phyloP scores from a whole-genome alignment of 2,888 invertebrate genomes.

The Rhingia rostrata region DNA sequence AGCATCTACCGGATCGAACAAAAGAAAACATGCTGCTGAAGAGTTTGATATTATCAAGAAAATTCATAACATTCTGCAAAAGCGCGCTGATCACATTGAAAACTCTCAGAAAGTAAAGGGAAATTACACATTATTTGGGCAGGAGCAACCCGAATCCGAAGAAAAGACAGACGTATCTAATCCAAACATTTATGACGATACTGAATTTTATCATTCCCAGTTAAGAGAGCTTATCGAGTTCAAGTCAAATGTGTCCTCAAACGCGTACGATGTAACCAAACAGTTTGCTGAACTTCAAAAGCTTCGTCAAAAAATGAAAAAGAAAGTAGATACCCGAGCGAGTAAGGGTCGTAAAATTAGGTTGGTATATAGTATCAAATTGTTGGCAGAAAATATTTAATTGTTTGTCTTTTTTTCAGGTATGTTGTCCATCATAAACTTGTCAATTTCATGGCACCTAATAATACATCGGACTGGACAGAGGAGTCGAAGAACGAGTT shows the following conservation, averaged over 20 bases:
- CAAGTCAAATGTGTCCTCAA: conserved; percentile 92
- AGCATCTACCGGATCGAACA: conserved; percentile 86
- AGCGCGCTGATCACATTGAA: conserved; percentile 89
- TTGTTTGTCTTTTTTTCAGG: conserved; percentile 71
- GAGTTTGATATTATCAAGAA: conserved; percentile 85
- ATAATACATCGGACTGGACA: conserved; percentile 87
- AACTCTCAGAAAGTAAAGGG: conserved; percentile 92
- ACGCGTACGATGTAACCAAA: conserved; percentile 92
- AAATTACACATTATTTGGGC: conserved; percentile 87
- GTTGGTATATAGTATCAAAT: conserved; percentile 67
- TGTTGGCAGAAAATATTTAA: background rate
- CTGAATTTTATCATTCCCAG: conserved; percentile 97
- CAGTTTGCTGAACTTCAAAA: conserved; percentile 97
- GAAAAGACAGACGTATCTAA: conserved; percentile 85
- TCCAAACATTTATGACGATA: conserved; percentile 96
- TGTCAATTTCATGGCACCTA: conserved; percentile 95
- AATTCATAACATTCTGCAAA: conserved; percentile 92
- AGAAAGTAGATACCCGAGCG: conserved; percentile 95
- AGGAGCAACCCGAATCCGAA: conserved; percentile 76
- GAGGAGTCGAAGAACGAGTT: conserved; percentile 92
- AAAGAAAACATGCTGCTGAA: conserved; percentile 83
- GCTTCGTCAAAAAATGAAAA: conserved; percentile 94
- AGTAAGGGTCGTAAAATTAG: conserved; percentile 96
- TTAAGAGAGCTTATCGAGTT: conserved; percentile 95
- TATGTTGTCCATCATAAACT: conserved; percentile 93